phyloP scores from a whole-genome alignment of 1,140 invertebrate genomes.

The Bombus waltoni region DNA sequence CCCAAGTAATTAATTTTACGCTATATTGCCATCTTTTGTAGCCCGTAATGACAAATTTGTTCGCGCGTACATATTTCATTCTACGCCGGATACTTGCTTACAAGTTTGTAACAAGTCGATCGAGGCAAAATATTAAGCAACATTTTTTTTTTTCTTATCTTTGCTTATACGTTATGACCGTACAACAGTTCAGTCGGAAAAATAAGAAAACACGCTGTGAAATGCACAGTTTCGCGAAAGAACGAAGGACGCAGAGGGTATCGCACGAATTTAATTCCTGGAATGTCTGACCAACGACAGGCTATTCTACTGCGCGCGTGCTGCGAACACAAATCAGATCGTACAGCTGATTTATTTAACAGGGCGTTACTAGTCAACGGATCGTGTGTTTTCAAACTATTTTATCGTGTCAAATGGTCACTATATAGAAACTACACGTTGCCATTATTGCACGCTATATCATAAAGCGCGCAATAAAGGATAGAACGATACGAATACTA shows the following conservation, averaged over 20 bases:
- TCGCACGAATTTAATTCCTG: background rate
- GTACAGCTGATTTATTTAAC: slow-evolving; percentile 19
- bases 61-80: no score
- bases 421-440: background rate
- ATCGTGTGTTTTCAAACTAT: background rate
- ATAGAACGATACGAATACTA: background rate
- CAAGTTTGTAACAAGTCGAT: no score
- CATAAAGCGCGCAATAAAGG: background rate
- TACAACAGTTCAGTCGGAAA: background rate
- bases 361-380: no score
- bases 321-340: background rate
- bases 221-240: background rate
- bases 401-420: background rate
- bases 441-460: background rate
- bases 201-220: no score
- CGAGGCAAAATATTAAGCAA: background rate
- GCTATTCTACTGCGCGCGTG: background rate
- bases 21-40: no score
- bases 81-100: no score
- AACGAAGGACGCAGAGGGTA: background rate
- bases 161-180: background rate
- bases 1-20: no score
- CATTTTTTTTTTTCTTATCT: background rate
- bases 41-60: no score
- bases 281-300: background rate